Conservation (phyloP, 2,113 vertebrate genomes). For the Pseudorectes ferrugineus region DNA sequence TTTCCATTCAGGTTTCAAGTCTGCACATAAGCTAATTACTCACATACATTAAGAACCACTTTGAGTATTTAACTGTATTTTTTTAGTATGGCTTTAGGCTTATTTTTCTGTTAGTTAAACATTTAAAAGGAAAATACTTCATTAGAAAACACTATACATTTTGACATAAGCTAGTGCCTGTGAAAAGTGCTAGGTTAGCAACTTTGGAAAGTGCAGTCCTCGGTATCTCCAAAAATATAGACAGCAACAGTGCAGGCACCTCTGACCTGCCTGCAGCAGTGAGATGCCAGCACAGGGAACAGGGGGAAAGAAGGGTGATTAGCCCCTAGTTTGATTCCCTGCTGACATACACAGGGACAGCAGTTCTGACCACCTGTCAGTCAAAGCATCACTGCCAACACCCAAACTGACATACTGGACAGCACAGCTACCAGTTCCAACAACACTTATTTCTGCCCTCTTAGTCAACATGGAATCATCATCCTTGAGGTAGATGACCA, state of each 20-base stretch:
- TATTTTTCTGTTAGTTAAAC: neutral
- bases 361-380: neutral
- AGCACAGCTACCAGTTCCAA: neutral
- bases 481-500: slow-evolving; percentile 45
- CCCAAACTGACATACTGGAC: neutral
- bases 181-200: neutral
- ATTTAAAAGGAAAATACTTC: slow-evolving; percentile 11
- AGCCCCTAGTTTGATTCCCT: neutral
- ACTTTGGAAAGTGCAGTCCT: slow-evolving; percentile 17
- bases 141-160: neutral
- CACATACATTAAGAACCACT: neutral
- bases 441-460: neutral
- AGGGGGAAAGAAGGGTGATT: neutral
- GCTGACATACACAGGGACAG: neutral
- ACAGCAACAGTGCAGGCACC: neutral
- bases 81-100: slow-evolving; percentile 12
- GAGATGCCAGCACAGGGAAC: neutral
- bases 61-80: neutral
- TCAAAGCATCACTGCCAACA: neutral
- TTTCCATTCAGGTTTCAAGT: neutral
- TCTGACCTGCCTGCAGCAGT: neutral
- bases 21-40: neutral
- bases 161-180: neutral
- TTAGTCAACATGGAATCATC: neutral
- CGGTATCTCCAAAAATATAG: neutral